Base-by-base conservation (phyloP, 2,888 invertebrate species). In the Synanthedon andrenaeformis region DNA sequence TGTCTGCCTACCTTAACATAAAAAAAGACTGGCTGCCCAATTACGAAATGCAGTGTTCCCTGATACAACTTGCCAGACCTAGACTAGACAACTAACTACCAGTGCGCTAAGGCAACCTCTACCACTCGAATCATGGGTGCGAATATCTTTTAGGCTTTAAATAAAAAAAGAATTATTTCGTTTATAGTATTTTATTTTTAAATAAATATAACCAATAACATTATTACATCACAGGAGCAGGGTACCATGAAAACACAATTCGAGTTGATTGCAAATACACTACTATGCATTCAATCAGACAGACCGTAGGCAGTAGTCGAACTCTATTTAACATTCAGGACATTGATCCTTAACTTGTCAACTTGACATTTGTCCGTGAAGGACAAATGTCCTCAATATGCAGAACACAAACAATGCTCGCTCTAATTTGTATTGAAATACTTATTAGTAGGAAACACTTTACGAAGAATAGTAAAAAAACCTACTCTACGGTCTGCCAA, bases 131-230 rank as follows among this genome's bases (percentile, higher is more conserved):
- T 0, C 19, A n/a, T n/a, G n/a, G n/a, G n/a, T n/a, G 35, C 10
- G 8, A 35, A 35, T 35, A 3, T 10, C 35, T 10, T 3, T 35
- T 35, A 35, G 8, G 3, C 10, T 35, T 35, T 35, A 35, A 35
- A 35, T 35, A 35, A 35, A 35, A 23, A 10, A 35, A 35, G 10
- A 35, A 35, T 35, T 2, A 10, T 35, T 35, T 35, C 35, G 35
- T 35, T 35, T 35, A 35, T 35, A 35, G 82, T 84, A 83, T 84
- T 85, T 87, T 85, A 82, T 84, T 86, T 80, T 84, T 77, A 86
- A 87, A 86, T 86, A 86, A 87, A 86, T 86, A 87, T 86, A 86
- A 87, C 86, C 85, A 84, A 87, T 87, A 86, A 87, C 86, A 85
- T 86, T 86, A 86, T 84, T 86, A 86, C 83, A 87, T 87, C 87